Percentiles rank a stretch among this genome's conserved stretches.
phyloP scores from a whole-genome alignment of 53 echinoderm and acorn worm genomes.

The Antedon mediterranea region DNA sequence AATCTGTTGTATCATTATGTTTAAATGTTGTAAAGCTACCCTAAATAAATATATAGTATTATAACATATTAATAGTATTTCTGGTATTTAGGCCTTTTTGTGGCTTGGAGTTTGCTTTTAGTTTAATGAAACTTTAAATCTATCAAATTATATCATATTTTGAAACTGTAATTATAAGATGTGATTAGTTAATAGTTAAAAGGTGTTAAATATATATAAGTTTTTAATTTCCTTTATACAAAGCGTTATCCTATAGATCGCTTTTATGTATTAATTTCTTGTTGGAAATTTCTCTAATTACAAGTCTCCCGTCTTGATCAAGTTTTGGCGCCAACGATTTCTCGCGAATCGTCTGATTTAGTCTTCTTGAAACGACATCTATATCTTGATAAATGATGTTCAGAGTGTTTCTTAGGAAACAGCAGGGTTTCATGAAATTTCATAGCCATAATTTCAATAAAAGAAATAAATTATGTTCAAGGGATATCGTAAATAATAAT shows the following conservation, averaged over 20 bases:
- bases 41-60: too few relatives aligned
- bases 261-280: not conserved
- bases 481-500: not conserved
- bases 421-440: not conserved
- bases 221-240: not conserved
- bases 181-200: too few relatives aligned
- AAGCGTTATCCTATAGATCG: not conserved
- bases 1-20: too few relatives aligned
- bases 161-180: too few relatives aligned
- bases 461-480: not conserved
- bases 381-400: not conserved
- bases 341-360: not conserved
- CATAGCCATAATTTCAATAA: not conserved
- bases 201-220: not conserved
- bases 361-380: not conserved
- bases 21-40: too few relatives aligned
- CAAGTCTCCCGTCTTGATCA: not conserved
- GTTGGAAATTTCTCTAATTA: not conserved
- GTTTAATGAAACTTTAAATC: too few relatives aligned
- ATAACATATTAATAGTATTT: too few relatives aligned
- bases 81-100: too few relatives aligned
- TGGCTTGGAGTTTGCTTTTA: too few relatives aligned
- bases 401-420: not conserved
- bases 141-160: too few relatives aligned
- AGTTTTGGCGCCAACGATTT: not conserved